Percentiles rank a stretch among this genome's conserved stretches.
These are phyloP conservation scores for Brachirus orientalis DNA, from an alignment of 2,113 vertebrate genomes.

Conservation along the genomic window DNA sequence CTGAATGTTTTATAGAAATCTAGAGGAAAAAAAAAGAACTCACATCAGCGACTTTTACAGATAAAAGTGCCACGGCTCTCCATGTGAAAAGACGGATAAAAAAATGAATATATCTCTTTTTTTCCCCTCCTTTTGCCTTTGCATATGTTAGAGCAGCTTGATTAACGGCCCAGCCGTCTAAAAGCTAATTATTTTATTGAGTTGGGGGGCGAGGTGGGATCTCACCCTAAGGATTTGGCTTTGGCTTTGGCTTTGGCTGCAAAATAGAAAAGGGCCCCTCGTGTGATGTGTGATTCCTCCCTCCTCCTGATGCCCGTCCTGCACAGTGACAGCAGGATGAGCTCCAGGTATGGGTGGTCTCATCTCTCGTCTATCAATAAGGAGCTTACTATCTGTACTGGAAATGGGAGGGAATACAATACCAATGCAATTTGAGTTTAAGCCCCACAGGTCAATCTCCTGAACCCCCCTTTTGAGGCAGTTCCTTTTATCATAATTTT, in stretches of 20 bases:
- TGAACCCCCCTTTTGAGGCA: constrained; percentile 70
- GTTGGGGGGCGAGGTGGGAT: constrained; percentile 78
- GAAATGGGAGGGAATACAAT: constrained; percentile 84
- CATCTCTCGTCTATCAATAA: constrained; percentile 85
- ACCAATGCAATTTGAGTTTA: constrained; percentile 82
- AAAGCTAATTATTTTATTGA: constrained; percentile 88
- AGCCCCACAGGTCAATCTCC: constrained; percentile 83
- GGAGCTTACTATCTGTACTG: constrained; percentile 82
- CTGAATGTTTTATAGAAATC: constrained; percentile 77
- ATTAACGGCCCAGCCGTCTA: constrained; percentile 79
- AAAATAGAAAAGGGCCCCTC: constrained; percentile 72
- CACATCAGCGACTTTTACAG: constrained; percentile 82
- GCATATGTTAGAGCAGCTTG: constrained; percentile 82
- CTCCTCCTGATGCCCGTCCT: constrained; percentile 63
- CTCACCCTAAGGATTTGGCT: constrained; percentile 82
- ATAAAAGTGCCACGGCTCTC: constrained; percentile 76
- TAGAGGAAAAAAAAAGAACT: constrained; percentile 54
- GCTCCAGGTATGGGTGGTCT: constrained; percentile 84
- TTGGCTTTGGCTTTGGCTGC: constrained; percentile 72
- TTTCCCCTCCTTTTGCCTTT: constrained; percentile 55
- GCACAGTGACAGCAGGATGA: constrained; percentile 76
- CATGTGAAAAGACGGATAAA: constrained; percentile 74
- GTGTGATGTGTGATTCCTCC: constrained; percentile 73
- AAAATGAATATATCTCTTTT: constrained; percentile 66
- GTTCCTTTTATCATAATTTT: constrained; percentile 59